Percentiles rank a stretch among this genome's conserved stretches.
Evolutionary conservation across 2,888 invertebrate species (phyloP).

Genomic region (Eurytoma adleriae): DNA sequence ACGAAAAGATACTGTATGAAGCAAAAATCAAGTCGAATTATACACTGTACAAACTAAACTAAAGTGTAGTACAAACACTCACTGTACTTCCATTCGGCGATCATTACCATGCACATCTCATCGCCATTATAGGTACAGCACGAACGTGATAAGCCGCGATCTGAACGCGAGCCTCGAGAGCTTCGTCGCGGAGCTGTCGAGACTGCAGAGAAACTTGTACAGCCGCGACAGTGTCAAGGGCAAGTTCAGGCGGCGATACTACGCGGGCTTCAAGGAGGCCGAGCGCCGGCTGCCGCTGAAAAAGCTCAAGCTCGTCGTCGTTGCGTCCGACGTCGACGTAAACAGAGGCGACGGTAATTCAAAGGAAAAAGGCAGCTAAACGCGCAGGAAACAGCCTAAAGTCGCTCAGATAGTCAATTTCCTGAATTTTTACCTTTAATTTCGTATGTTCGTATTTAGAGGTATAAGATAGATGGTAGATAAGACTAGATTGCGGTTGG

Average conservation of each 20-base stretch:
- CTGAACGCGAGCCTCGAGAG: slow-evolving; percentile 61
- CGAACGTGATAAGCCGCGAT: slow-evolving; percentile 62
- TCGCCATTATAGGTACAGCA: slow-evolving; percentile 66
- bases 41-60: no score
- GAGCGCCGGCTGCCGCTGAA: slow-evolving; percentile 63
- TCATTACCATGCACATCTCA: no score
- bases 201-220: slow-evolving; percentile 66
- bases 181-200: slow-evolving; percentile 63
- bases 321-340: slow-evolving; percentile 68
- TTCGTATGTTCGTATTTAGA: no score
- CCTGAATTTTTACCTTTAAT: no score
- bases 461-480: no score
- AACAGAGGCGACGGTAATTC: slow-evolving; percentile 63
- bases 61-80: no score
- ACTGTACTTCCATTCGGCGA: no score
- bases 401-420: no score
- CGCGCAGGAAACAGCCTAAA: no score
- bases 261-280: slow-evolving; percentile 67
- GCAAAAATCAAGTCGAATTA: no score
- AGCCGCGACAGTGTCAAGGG: slow-evolving; percentile 65
- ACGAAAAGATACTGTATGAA: no score
- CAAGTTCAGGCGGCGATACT: slow-evolving; percentile 63
- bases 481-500: no score
- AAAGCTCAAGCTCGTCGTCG: slow-evolving; percentile 66
- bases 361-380: background rate